Conservation (phyloP, 2,113 vertebrate genomes). For the Eptatretus burgeri region DNA sequence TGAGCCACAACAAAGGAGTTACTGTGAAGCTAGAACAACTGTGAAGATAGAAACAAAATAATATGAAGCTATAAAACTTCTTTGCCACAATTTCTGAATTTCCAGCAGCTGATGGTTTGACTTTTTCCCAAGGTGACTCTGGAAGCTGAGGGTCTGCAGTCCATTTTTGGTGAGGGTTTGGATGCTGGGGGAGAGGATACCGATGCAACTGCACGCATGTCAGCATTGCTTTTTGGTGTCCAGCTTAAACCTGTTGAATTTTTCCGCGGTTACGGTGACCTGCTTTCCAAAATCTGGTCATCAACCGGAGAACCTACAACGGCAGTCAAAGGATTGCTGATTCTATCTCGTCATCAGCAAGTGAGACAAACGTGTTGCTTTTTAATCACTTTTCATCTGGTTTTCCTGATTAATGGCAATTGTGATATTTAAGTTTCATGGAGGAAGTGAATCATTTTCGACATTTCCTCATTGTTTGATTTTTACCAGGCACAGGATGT, state of each 20-base stretch:
- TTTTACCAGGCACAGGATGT: no score
- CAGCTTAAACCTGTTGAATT: not conserved
- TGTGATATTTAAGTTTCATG: no score
- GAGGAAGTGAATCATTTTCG: no score
- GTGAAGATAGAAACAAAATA: no score
- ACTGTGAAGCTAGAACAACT: no score
- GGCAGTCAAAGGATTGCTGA: not conserved
- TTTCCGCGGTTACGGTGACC: not conserved
- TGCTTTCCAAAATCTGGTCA: conserved; percentile 4
- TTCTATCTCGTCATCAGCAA: not conserved
- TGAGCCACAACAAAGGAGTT: no score
- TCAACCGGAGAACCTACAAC: not conserved
- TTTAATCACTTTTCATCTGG: not conserved
- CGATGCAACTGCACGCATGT: not conserved
- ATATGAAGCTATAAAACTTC: no score
- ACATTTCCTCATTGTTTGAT: no score
- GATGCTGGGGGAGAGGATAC: not conserved
- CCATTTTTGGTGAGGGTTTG: not conserved
- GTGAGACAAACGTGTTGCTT: not conserved
- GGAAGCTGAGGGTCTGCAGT: not conserved
- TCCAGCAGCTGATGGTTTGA: no score
- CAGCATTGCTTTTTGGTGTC: not conserved
- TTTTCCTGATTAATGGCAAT: no score
- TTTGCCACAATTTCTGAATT: no score
- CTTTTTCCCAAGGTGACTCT: not conserved